Evolutionary conservation across 2,797 vertebrate genomes (phyloP).

Genomic region (Melanotaenia trifasciata): DNA sequence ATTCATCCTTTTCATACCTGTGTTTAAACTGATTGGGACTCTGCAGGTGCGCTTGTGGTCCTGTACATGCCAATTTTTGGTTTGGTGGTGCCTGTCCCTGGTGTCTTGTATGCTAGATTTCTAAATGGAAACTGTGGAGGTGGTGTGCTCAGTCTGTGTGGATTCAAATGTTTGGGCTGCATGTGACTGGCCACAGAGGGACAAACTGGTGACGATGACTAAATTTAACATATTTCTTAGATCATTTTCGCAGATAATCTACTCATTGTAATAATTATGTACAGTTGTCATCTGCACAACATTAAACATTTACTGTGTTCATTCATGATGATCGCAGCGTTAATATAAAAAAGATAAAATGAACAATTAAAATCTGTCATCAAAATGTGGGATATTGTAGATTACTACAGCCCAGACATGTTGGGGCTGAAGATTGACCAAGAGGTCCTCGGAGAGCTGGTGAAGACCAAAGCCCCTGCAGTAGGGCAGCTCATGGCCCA

Average conservation of each 20-base stretch:
- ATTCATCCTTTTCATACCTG: no score
- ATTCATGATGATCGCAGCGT: neutral
- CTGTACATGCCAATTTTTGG: neutral
- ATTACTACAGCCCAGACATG: conserved; percentile 93
- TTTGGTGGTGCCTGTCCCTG: no score
- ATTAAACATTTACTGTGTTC: neutral
- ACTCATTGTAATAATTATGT: neutral
- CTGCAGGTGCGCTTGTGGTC: no score
- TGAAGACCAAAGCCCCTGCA: conserved; percentile 89
- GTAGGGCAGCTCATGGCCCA: conserved; percentile 90
- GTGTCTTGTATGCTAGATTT: no score
- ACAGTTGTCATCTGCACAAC: neutral
- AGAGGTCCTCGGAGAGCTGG: conserved; percentile 93
- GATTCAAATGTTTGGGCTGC: no score
- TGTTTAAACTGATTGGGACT: no score
- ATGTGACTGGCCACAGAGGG: no score
- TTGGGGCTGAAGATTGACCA: conserved; percentile 93
- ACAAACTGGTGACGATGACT: no score
- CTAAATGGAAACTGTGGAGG: no score
- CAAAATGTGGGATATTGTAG: conserved; percentile 68
- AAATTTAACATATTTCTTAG: neutral
- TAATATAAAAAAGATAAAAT: neutral
- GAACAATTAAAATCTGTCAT: neutral
- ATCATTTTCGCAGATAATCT: neutral
- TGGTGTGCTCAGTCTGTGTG: no score